Conservation (phyloP, 2,797 vertebrate genomes). For the Aselliscus stoliczkanus region DNA sequence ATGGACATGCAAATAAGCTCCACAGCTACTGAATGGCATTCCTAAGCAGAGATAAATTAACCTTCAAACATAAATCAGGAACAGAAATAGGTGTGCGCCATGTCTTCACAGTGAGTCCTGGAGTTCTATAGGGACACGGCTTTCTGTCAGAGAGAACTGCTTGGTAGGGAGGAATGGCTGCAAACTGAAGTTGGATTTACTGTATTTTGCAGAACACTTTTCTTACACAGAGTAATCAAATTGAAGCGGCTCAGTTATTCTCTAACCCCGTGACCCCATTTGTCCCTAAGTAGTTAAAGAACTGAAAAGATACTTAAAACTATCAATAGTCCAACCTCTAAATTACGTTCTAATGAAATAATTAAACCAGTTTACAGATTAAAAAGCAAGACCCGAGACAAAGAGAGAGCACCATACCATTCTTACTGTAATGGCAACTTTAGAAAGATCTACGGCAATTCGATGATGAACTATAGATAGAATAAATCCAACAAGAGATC, state of each 20-base stretch:
- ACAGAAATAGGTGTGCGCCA: background rate
- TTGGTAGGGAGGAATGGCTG: background rate
- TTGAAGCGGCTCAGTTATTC: background rate
- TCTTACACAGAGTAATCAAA: background rate
- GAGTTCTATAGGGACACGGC: background rate
- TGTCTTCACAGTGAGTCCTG: background rate
- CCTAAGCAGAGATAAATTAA: background rate
- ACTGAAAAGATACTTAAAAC: background rate
- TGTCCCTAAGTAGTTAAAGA: background rate
- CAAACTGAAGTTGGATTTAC: background rate
- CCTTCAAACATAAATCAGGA: background rate
- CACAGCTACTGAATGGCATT: background rate
- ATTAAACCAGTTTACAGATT: background rate
- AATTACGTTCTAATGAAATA: background rate
- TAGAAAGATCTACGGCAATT: background rate
- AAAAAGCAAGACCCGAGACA: background rate
- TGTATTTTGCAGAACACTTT: background rate
- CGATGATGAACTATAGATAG: background rate
- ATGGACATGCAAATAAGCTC: background rate
- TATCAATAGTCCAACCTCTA: background rate
- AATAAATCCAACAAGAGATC: background rate
- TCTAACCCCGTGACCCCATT: background rate
- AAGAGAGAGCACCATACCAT: background rate
- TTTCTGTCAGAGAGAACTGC: background rate
- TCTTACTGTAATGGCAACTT: background rate